Percentiles rank a stretch among this genome's conserved stretches.
These are phyloP conservation scores for Lepus americanus DNA, from an alignment of 2,113 vertebrate genomes.

Conservation along the genomic window DNA sequence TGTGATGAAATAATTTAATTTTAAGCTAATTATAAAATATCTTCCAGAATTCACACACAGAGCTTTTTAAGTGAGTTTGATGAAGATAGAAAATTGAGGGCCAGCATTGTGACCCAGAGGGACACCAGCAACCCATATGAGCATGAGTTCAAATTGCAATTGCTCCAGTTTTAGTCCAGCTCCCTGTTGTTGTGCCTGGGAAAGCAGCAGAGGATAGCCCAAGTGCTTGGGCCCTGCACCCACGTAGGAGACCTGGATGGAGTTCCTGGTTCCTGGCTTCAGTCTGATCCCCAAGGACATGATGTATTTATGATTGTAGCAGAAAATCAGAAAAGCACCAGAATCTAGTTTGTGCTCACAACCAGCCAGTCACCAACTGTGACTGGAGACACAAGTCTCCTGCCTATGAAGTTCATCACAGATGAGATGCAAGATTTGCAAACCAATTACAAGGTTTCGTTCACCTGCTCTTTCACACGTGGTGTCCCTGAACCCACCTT, in stretches of 20 bases:
- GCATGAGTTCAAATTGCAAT: no score
- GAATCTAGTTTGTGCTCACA: background rate
- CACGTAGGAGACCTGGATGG: background rate
- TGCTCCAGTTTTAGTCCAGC: no score
- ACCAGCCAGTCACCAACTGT: no score
- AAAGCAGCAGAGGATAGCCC: no score
- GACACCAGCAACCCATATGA: no score
- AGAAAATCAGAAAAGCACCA: background rate
- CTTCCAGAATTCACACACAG: background rate
- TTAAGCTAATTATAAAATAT: constrained; percentile 14
- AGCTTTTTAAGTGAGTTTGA: background rate
- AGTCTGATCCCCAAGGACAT: background rate
- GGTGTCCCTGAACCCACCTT: background rate
- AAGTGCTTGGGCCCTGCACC: background rate
- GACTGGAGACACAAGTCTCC: background rate
- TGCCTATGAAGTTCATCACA: background rate
- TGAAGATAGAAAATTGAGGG: background rate
- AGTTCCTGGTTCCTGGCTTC: background rate
- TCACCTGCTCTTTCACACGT: background rate
- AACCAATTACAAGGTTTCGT: background rate
- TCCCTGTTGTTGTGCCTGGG: no score
- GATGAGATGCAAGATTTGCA: no score
- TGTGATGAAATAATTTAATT: constrained; percentile 40
- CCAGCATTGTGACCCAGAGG: no score
- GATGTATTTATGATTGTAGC: background rate